A percentile compares a stretch with the other conserved stretches of the same genome.
Evolutionary conservation across 2,113 vertebrate species (phyloP).

Genomic region (Chionodraco myersi): DNA sequence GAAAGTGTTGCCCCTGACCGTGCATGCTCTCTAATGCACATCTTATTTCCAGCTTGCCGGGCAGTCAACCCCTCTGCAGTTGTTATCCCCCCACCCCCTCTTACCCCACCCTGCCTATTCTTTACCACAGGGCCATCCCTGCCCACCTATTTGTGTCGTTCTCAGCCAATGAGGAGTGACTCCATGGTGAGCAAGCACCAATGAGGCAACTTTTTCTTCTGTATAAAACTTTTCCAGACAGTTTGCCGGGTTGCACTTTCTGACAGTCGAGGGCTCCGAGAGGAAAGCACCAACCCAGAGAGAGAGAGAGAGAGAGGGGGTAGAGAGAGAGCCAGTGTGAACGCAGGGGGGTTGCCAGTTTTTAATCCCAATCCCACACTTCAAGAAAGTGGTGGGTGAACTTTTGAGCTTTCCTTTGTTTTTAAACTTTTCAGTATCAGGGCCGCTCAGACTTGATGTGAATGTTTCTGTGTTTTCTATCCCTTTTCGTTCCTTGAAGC

Average conservation of each 20-base stretch:
- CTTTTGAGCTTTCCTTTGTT: conserved; percentile 17
- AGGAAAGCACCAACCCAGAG: conserved; percentile 75
- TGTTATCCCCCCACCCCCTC: conserved; percentile 69
- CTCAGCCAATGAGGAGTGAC: conserved; percentile 78
- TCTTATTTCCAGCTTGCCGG: conserved; percentile 77
- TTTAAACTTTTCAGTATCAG: conserved; percentile 21
- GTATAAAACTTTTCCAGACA: conserved; percentile 85
- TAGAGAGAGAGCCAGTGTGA: conserved; percentile 69
- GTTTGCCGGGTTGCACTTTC: conserved; percentile 84
- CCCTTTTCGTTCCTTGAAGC: conserved; percentile 63
- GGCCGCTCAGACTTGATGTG: conserved; percentile 41
- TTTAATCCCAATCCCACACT: conserved; percentile 77
- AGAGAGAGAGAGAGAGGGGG: conserved; percentile 63
- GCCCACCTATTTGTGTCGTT: conserved; percentile 70
- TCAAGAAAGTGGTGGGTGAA: conserved; percentile 81
- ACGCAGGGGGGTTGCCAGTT: conserved; percentile 70
- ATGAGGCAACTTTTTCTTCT: conserved; percentile 75
- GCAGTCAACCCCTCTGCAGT: conserved; percentile 72
- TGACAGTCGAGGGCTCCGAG: conserved; percentile 79
- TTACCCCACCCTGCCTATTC: conserved; percentile 52
- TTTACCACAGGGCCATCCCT: conserved; percentile 66
- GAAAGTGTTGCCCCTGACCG: conserved; percentile 51
- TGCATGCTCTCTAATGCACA: conserved; percentile 61
- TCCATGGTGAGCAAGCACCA: conserved; percentile 66
- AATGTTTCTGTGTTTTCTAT: conserved; percentile 51